These are phyloP conservation scores for Paedocypris sp. DNA, from an alignment of 2,113 vertebrate species.

Conservation along the genomic window DNA sequence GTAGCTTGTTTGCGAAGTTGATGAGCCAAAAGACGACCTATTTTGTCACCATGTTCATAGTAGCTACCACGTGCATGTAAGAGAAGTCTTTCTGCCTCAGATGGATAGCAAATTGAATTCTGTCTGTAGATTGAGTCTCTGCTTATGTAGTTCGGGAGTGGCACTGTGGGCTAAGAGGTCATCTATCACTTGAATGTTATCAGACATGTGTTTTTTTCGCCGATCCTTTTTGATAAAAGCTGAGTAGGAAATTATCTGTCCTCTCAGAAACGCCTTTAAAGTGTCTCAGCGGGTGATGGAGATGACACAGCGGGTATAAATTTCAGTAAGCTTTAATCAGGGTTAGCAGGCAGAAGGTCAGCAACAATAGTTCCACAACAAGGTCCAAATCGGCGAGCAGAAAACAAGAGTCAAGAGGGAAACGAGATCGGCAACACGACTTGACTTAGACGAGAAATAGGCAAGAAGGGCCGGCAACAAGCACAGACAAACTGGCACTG, in stretches of 20 bases:
- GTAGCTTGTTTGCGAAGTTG: not conserved
- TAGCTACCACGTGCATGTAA: not conserved
- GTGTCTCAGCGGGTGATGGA: not conserved
- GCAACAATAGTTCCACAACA: no score
- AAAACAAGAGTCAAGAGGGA: no score
- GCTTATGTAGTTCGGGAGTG: not conserved
- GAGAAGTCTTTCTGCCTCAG: not conserved
- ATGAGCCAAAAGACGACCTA: not conserved
- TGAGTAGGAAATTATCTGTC: not conserved
- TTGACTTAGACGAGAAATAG: no score
- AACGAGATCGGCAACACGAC: no score
- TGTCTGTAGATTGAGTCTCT: not conserved
- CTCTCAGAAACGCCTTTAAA: not conserved
- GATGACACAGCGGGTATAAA: no score
- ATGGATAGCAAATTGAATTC: constrained; percentile 5
- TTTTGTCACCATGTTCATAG: not conserved
- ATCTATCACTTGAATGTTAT: not conserved
- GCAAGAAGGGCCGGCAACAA: no score
- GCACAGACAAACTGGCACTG: not conserved
- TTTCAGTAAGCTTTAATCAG: no score
- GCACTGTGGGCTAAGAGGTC: not conserved
- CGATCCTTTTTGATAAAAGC: not conserved
- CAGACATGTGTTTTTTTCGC: not conserved
- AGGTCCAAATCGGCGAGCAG: no score
- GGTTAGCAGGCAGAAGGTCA: no score